Evolutionary conservation across 2,888 invertebrate species (phyloP).

Genomic region (Temnothorax unifasciatus): DNA sequence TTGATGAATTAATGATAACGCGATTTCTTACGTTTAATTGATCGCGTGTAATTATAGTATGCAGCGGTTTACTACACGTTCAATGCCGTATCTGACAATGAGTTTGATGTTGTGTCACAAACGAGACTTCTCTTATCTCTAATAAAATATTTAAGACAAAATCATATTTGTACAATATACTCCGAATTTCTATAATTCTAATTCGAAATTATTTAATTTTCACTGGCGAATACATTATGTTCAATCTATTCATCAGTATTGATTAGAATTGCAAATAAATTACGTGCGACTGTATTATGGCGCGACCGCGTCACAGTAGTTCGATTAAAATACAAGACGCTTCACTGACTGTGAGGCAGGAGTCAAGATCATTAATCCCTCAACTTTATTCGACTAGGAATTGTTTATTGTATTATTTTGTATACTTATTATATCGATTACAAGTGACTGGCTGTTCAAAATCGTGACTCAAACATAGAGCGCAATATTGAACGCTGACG

Average conservation of each 20-base stretch:
- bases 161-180: neutral
- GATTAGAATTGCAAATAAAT: neutral
- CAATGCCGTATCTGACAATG: neutral
- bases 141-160: neutral
- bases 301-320: neutral
- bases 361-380: too few species aligned
- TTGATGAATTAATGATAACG: slow-evolving; percentile 5
- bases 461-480: neutral
- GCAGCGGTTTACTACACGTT: neutral
- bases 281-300: neutral
- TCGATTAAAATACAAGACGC: neutral
- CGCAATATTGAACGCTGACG: neutral
- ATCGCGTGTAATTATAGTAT: neutral
- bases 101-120: neutral
- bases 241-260: neutral
- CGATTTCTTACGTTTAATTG: neutral
- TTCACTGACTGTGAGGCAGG: neutral
- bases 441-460: neutral
- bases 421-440: neutral
- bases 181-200: neutral
- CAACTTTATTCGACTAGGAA: neutral
- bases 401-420: neutral
- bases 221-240: neutral
- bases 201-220: neutral
- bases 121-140: neutral